Conservation (phyloP, 2,888 invertebrate genomes). For the Tetragonisca angustula region DNA sequence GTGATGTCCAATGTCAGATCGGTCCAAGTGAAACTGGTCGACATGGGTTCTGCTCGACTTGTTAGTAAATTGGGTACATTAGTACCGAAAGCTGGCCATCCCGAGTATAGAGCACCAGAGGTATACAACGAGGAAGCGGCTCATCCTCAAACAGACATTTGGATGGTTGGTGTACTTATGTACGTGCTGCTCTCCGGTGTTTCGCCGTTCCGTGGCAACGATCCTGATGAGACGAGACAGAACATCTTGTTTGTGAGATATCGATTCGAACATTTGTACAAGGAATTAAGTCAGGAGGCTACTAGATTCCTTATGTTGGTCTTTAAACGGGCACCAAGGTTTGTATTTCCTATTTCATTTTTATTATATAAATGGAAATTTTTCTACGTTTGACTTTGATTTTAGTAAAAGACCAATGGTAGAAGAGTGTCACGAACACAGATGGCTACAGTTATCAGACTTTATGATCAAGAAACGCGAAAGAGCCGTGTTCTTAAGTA, state of each 20-base stretch:
- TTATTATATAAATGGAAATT: background rate
- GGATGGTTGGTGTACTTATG: constrained; percentile 96
- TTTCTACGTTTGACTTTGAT: constrained; percentile 63
- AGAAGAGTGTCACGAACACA: constrained; percentile 97
- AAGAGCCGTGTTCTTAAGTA: constrained; percentile 93
- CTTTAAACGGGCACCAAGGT: constrained; percentile 97
- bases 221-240: constrained; percentile 93
- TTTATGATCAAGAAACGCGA: constrained; percentile 97
- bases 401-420: constrained; percentile 95
- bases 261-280: constrained; percentile 96
- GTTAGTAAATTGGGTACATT: constrained; percentile 92
- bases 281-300: constrained; percentile 96
- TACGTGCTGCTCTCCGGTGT: constrained; percentile 97
- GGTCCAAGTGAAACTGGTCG: constrained; percentile 94
- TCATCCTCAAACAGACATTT: constrained; percentile 96
- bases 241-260: constrained; percentile 97
- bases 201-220: constrained; percentile 94
- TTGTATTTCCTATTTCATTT: constrained; percentile 72
- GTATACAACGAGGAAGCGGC: constrained; percentile 94
- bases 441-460: constrained; percentile 97
- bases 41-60: constrained; percentile 94
- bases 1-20: constrained; percentile 95
- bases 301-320: constrained; percentile 97
- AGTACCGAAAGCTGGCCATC: constrained; percentile 88
- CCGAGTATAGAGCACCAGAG: constrained; percentile 95